Evolutionary conservation across 2,888 invertebrate species (phyloP).

Genomic region (Trichogramma dendrolimi): DNA sequence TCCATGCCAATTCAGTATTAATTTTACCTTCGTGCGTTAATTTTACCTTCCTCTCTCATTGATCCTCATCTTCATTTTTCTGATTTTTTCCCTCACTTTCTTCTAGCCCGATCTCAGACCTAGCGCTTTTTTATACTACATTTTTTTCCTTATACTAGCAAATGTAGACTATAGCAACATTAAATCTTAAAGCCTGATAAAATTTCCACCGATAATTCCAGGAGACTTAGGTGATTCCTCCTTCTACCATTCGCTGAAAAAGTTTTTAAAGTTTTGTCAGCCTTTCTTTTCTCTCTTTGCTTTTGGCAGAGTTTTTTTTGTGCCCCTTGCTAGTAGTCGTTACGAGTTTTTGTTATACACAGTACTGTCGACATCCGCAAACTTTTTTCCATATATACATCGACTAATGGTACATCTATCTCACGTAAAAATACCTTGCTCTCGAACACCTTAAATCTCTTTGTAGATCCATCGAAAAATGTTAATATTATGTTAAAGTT

Average conservation of each 20-base stretch:
- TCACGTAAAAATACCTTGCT: slow-evolving; percentile 8
- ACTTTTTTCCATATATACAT: slow-evolving; percentile 6
- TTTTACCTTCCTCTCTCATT: too few species aligned
- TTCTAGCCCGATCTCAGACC: neutral
- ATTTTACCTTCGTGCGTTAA: too few species aligned
- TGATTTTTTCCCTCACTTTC: neutral
- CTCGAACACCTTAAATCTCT: slow-evolving; percentile 15
- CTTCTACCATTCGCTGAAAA: slow-evolving; percentile 13
- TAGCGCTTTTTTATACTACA: neutral
- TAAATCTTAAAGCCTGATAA: slow-evolving; percentile 32
- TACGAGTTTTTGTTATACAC: slow-evolving; percentile 14
- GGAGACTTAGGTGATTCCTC: slow-evolving; percentile 31
- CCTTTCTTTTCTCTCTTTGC: slow-evolving; percentile 13
- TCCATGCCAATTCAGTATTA: too few species aligned
- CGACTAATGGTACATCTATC: slow-evolving; percentile 5
- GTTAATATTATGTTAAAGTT: too few species aligned
- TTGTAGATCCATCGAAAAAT: too few species aligned
- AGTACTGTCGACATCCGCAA: neutral
- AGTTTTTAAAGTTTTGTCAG: slow-evolving; percentile 26
- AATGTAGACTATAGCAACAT: neutral
- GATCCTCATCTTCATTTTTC: neutral
- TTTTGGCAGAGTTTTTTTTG: slow-evolving; percentile 5
- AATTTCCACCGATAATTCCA: slow-evolving; percentile 34
- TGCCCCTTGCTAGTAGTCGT: neutral
- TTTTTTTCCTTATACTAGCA: neutral